Conservation (phyloP, 2,797 vertebrate genomes). For the Propithecus deckenii region DNA sequence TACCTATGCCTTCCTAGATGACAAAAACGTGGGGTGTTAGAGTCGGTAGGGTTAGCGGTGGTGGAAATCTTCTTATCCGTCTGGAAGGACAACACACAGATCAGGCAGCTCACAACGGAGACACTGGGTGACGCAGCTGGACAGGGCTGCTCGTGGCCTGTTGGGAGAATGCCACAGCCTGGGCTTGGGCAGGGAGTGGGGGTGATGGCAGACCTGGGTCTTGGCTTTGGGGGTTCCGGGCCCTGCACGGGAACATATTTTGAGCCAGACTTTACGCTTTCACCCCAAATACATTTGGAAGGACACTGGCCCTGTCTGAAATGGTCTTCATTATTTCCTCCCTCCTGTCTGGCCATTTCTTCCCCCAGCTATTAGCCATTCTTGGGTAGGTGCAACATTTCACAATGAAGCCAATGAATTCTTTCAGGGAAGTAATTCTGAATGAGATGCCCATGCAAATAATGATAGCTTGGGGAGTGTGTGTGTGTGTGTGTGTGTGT, state of each 20-base stretch:
- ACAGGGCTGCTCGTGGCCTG: accelerated
- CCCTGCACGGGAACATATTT: not conserved
- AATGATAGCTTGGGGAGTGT: not conserved
- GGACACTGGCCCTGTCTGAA: not conserved
- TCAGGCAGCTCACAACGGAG: not conserved
- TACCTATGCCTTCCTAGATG: not conserved
- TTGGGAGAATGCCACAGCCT: not conserved
- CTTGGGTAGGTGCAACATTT: too few relatives aligned
- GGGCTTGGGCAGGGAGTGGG: not conserved
- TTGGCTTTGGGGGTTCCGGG: not conserved
- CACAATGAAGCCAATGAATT: not conserved
- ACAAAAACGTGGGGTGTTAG: not conserved
- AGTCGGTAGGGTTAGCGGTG: not conserved
- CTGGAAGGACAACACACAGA: not conserved
- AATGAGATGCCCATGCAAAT: slow-evolving; percentile 16
- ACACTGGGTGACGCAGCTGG: not conserved
- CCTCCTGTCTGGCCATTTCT: not conserved
- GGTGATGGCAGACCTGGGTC: not conserved
- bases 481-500: not conserved
- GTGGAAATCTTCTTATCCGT: not conserved
- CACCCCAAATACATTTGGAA: not conserved
- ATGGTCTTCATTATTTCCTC: not conserved
- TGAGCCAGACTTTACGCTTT: not conserved
- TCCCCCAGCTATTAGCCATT: not conserved
- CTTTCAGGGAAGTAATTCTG: slow-evolving; percentile 36